These are phyloP conservation scores for Melanerpes formicivorus DNA, from an alignment of 2,113 vertebrate species.

Conservation along the genomic window DNA sequence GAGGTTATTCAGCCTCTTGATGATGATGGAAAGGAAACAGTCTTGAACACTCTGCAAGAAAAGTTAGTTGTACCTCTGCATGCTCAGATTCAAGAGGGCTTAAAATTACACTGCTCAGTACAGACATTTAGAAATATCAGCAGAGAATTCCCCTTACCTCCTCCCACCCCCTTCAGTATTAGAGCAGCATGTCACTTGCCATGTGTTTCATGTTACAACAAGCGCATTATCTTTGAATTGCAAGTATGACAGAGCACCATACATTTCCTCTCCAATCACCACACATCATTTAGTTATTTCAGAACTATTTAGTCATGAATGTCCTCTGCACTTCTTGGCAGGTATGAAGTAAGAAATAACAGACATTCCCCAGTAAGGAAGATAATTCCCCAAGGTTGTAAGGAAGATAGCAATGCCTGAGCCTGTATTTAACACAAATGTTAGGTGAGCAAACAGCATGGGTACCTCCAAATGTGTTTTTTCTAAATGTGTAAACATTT, in stretches of 20 bases:
- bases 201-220: not conserved
- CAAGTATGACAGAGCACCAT: not conserved
- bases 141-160: not conserved
- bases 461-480: not conserved
- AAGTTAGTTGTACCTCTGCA: not conserved
- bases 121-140: not conserved
- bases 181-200: not conserved
- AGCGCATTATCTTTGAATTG: not conserved
- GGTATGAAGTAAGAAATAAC: not conserved
- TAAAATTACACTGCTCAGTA: not conserved
- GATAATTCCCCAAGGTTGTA: not conserved
- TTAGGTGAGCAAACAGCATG: not conserved
- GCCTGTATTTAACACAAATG: not conserved
- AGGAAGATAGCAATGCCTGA: not conserved
- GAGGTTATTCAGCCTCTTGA: not conserved
- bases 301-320: not conserved
- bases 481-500: not conserved
- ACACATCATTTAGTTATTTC: not conserved
- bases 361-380: not conserved
- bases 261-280: not conserved
- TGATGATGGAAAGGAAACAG: not conserved
- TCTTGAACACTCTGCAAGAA: not conserved
- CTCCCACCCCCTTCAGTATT: not conserved
- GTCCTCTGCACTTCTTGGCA: not conserved
- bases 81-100: not conserved